Evolutionary conservation across 1,140 invertebrate species (phyloP).

Genomic region (Geopemphigus sp.): DNA sequence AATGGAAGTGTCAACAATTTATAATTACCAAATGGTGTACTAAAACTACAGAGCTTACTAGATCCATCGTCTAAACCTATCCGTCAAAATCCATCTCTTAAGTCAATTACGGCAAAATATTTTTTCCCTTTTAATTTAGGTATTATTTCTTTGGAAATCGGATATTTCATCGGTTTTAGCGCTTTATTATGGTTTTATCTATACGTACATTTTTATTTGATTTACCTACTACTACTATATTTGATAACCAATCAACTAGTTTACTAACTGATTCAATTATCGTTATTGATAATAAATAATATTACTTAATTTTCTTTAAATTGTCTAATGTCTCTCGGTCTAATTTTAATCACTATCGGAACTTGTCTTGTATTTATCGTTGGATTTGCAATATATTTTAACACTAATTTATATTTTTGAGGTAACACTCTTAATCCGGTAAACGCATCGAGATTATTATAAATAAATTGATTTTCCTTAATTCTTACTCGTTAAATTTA

Average conservation of each 20-base stretch:
- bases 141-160: slow-evolving; percentile 50
- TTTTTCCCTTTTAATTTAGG: slow-evolving; percentile 50
- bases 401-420: slow-evolving; percentile 44
- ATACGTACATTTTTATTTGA: slow-evolving; percentile 54
- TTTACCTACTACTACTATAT: slow-evolving; percentile 55
- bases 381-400: slow-evolving; percentile 50
- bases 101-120: slow-evolving; percentile 51
- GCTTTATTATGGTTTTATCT: slow-evolving; percentile 53
- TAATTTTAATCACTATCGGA: slow-evolving; percentile 51
- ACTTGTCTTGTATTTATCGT: slow-evolving; percentile 51
- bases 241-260: slow-evolving; percentile 54
- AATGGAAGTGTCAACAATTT: slow-evolving; percentile 55
- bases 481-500: slow-evolving; percentile 18
- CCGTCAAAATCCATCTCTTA: slow-evolving; percentile 52
- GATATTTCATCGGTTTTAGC: slow-evolving; percentile 43
- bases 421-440: slow-evolving; percentile 50
- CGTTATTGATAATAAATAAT: too few relatives aligned
- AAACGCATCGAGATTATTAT: slow-evolving; percentile 50
- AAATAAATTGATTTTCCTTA: slow-evolving; percentile 17
- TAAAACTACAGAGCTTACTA: slow-evolving; percentile 51
- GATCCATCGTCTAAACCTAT: slow-evolving; percentile 49
- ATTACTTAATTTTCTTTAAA: slow-evolving; percentile 49
- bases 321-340: slow-evolving; percentile 52
- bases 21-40: slow-evolving; percentile 54
- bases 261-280: slow-evolving; percentile 50